Evolutionary conservation across 2,113 vertebrate genomes (phyloP).

Genomic region (Lipotes vexillifer): DNA sequence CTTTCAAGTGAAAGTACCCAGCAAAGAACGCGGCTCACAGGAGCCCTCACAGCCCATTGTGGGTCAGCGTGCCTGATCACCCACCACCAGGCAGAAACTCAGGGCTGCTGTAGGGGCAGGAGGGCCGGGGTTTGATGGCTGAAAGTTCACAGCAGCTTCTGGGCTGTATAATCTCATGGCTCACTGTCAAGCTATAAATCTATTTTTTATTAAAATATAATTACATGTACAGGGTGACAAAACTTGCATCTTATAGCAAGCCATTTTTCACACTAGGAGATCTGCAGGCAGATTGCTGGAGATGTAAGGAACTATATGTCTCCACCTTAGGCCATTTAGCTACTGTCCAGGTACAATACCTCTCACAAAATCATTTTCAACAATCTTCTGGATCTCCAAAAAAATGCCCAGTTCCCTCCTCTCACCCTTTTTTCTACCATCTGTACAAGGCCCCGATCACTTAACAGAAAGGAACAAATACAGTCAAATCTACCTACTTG

Average conservation of each 20-base stretch:
- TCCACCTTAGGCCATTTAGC: background rate
- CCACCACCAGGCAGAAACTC: background rate
- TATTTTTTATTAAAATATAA: conserved; percentile 49
- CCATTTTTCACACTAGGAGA: background rate
- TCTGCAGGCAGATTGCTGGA: background rate
- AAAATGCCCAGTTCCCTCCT: background rate
- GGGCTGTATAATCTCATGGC: background rate
- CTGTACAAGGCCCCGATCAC: background rate
- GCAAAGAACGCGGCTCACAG: background rate
- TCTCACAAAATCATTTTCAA: background rate
- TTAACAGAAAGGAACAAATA: background rate
- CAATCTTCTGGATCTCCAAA: background rate
- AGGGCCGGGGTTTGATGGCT: background rate
- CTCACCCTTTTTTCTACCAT: background rate
- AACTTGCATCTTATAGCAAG: background rate
- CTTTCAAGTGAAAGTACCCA: background rate
- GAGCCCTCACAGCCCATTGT: background rate
- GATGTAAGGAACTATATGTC: background rate
- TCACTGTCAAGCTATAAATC: background rate
- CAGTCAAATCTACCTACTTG: background rate
- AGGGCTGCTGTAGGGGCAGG: fast-evolving
- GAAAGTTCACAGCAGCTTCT: background rate
- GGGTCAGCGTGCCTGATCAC: fast-evolving
- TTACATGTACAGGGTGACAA: background rate
- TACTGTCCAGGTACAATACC: background rate